phyloP scores from a whole-genome alignment of 2,797 vertebrate species.

The Hafferia zeledoni region DNA sequence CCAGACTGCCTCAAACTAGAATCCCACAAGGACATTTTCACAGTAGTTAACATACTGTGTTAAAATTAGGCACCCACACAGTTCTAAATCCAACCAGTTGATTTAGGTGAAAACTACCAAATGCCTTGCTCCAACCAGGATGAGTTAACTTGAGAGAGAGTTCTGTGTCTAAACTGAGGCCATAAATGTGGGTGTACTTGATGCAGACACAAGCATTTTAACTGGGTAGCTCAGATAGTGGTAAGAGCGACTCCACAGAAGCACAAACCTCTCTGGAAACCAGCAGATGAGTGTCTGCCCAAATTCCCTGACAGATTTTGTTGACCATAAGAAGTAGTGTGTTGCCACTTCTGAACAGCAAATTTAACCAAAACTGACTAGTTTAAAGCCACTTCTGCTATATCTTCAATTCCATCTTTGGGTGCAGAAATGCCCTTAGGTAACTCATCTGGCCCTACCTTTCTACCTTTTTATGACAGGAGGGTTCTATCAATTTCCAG shows the following conservation, averaged over 20 bases:
- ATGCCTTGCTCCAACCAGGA: background rate
- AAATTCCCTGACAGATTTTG: background rate
- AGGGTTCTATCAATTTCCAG: background rate
- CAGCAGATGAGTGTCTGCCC: background rate
- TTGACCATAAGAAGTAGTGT: background rate
- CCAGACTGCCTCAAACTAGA: background rate
- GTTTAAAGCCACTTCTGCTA: background rate
- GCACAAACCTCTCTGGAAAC: background rate
- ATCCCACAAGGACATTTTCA: constrained; percentile 22
- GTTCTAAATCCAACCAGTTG: constrained; percentile 51
- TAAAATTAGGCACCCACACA: constrained; percentile 47
- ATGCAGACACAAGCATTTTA: background rate
- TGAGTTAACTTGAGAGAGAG: constrained; percentile 45
- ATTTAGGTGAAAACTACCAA: constrained; percentile 42
- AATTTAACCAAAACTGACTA: background rate
- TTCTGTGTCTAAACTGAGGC: background rate
- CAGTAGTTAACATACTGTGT: constrained; percentile 22
- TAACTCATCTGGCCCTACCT: accelerated
- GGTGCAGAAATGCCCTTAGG: background rate
- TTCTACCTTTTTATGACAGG: background rate
- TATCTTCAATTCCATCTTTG: background rate
- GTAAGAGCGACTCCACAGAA: background rate
- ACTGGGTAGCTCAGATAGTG: background rate
- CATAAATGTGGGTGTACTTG: constrained; percentile 28
- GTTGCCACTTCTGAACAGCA: background rate